phyloP scores from a whole-genome alignment of 2,797 vertebrate genomes.

The Dicrostonyx torquatus region DNA sequence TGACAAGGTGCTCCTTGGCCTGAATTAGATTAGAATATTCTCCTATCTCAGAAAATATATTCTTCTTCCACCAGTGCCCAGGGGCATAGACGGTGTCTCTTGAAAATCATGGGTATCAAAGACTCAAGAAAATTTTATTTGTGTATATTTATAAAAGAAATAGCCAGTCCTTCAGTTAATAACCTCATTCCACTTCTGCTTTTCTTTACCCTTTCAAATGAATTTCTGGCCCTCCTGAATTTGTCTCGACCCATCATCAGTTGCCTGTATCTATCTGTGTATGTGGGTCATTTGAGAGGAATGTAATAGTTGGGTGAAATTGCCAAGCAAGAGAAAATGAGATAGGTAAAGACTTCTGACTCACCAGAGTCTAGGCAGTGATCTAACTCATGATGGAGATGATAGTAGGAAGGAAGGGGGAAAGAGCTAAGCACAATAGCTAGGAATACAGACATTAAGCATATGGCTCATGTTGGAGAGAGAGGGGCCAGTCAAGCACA shows the following conservation, averaged over 20 bases:
- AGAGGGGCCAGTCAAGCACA: background rate
- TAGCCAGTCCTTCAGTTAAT: background rate
- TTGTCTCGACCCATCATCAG: fast-evolving
- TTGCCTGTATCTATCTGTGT: background rate
- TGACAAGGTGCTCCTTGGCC: background rate
- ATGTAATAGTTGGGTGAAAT: background rate
- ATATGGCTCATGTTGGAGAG: fast-evolving
- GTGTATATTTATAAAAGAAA: background rate
- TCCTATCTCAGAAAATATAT: background rate
- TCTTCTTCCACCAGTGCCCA: background rate
- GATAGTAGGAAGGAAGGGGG: background rate
- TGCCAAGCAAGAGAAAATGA: background rate
- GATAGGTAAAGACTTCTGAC: background rate
- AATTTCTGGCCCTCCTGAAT: background rate
- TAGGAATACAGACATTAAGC: background rate
- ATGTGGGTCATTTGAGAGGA: background rate
- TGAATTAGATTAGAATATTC: slow-evolving; percentile 41
- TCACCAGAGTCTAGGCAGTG: background rate
- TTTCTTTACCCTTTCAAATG: background rate
- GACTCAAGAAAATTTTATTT: slow-evolving; percentile 19
- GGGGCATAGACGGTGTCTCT: background rate
- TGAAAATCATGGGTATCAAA: background rate
- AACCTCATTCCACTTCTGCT: background rate
- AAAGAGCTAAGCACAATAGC: background rate
- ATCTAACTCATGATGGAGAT: background rate